These are phyloP conservation scores for Daubentonia madagascariensis DNA, from an alignment of 2,113 vertebrate genomes.

Conservation along the genomic window DNA sequence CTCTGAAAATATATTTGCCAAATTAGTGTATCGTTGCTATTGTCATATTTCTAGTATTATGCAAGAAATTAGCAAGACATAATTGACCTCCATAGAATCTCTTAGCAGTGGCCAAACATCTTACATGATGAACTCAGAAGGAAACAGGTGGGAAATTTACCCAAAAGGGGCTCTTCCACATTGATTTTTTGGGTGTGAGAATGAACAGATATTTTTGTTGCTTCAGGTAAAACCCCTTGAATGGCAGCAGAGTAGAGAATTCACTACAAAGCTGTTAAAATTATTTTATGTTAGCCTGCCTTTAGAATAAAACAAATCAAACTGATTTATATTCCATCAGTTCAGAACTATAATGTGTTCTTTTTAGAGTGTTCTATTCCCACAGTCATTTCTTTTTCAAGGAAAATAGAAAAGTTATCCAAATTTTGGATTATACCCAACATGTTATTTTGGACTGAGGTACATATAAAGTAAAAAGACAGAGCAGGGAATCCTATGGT, in stretches of 20 bases:
- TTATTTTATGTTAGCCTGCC: not conserved
- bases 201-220: not conserved
- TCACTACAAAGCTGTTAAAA: not conserved
- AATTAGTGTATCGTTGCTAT: not conserved
- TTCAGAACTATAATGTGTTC: not conserved
- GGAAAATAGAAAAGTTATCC: not conserved
- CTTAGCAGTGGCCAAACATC: not conserved
- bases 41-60: not conserved
- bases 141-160: not conserved
- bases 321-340: not conserved
- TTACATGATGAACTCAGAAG: not conserved
- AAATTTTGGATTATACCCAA: not conserved
- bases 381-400: not conserved
- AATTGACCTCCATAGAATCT: not conserved
- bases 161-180: not conserved
- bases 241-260: not conserved
- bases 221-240: not conserved
- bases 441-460: not conserved
- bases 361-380: not conserved
- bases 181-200: not conserved
- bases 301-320: not conserved
- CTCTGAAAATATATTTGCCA: conserved; percentile 23
- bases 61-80: not conserved
- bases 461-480: not conserved
- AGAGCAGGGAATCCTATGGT: not conserved